Evolutionary conservation across 2,113 vertebrate species (phyloP), one percentile per base, ranked within the genome.

Genomic region (Oryzias javanicus): DNA sequence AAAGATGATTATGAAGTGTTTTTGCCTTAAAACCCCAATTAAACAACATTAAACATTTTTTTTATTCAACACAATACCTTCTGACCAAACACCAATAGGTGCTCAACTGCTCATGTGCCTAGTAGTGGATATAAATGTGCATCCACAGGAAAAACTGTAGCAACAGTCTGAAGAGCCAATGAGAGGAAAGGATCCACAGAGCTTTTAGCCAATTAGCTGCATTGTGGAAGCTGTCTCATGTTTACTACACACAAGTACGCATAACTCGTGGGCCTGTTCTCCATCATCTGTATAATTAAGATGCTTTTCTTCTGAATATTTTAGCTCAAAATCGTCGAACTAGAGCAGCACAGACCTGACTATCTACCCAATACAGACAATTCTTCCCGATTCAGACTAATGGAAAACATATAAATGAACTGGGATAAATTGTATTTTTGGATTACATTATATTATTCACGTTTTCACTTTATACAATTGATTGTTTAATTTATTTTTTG

Each of bases 221-320:
- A 60, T 78, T 79, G 76, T 70, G 64, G 52, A 85, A 72, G 67
- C 47, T 63, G 54, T 71, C 55, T 53, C 46, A 71, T 19, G 64
- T 40, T 49, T 62, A 54, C 55, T 12, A 70, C 56, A 49, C 58
- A 35, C 49, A 60, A 22, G 68, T 54, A 81, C 60, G 75, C 62
- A 46, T 22, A 40, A 78, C 78, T 73, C 69, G 60, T 56, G 74
- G 73, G 71, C 68, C 62, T 83, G 58, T 59, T 70, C 70, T 81
- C 65, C 67, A 70, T 83, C 79, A 86, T 79, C 77, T 89, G 79
- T 84, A 80, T 86, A 83, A 86, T 89, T 87, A 81, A 80, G 79
- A 60, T 81, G 74, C 67, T 80, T 86, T 85, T 83, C 82, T 78
- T 64, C 61, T 86, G 78, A 86, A 86, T 82, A 84, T 87, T 86